Evolutionary conservation across 2,113 vertebrate genomes (phyloP).

Genomic region (Gnathonemus longibarbis): DNA sequence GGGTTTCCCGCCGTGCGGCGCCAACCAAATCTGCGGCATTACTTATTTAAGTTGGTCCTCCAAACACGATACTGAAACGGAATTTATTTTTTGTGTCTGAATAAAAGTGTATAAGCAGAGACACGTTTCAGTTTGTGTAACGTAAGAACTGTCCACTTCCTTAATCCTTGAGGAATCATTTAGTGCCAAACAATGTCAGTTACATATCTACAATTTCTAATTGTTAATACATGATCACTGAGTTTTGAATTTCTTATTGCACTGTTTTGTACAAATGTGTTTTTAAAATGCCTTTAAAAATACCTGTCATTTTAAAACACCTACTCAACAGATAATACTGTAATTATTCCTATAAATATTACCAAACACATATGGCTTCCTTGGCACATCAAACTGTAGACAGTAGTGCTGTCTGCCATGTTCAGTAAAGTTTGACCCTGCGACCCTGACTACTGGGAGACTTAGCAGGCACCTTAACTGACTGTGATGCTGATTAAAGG

Average conservation of each 20-base stretch:
- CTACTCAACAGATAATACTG: background rate
- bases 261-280: conserved; percentile 6
- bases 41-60: conserved; percentile 28
- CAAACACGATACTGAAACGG: background rate
- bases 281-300: background rate
- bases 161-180: background rate
- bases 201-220: background rate
- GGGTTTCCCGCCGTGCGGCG: conserved; percentile 2
- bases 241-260: background rate
- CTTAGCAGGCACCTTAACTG: background rate
- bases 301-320: background rate
- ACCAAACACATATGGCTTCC: background rate
- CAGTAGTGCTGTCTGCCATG: background rate
- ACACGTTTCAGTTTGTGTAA: background rate
- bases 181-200: background rate
- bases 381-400: background rate
- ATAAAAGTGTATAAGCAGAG: conserved; percentile 4
- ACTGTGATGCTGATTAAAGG: background rate
- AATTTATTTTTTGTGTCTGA: background rate
- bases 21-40: conserved; percentile 20
- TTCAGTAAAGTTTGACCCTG: background rate
- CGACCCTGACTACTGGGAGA: background rate
- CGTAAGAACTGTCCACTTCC: background rate
- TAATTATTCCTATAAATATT: background rate
- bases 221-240: background rate